Evolutionary conservation across 2,888 invertebrate genomes (phyloP).

Genomic region (Dryobota labecula): DNA sequence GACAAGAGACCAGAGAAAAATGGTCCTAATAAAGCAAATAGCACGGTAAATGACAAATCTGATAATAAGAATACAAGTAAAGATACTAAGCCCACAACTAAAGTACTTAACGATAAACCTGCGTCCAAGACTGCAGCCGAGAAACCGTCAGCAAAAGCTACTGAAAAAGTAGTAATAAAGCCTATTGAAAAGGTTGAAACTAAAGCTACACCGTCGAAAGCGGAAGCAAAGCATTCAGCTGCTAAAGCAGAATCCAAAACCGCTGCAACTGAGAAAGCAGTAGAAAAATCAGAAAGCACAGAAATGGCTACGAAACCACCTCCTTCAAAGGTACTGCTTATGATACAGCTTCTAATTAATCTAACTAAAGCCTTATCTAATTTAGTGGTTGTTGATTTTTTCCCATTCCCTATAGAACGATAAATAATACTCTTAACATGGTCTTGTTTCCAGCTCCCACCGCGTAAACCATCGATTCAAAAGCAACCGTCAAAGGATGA

Average conservation of each 20-base stretch:
- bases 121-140: slow-evolving; percentile 65
- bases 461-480: slow-evolving; percentile 85
- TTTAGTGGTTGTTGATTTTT: slow-evolving; percentile 12
- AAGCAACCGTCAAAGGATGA: slow-evolving; percentile 89
- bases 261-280: slow-evolving; percentile 71
- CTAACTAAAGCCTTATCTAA: slow-evolving; percentile 16
- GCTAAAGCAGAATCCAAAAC: slow-evolving; percentile 63
- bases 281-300: slow-evolving; percentile 78
- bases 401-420: not conserved
- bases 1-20: slow-evolving; percentile 82
- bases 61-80: slow-evolving; percentile 67
- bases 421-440: slow-evolving; percentile 24
- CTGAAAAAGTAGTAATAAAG: slow-evolving; percentile 66
- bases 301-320: slow-evolving; percentile 89
- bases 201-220: slow-evolving; percentile 51
- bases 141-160: slow-evolving; percentile 60
- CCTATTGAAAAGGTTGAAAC: slow-evolving; percentile 69
- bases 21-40: slow-evolving; percentile 74
- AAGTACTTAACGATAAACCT: slow-evolving; percentile 69
- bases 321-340: slow-evolving; percentile 80
- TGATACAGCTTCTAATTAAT: not conserved
- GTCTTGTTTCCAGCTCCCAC: slow-evolving; percentile 80
- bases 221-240: slow-evolving; percentile 61
- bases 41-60: slow-evolving; percentile 69
- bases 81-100: slow-evolving; percentile 67